Percentiles rank a stretch among this genome's conserved stretches.
phyloP scores from a whole-genome alignment of 2,888 invertebrate species.

The Eurytoma californica region DNA sequence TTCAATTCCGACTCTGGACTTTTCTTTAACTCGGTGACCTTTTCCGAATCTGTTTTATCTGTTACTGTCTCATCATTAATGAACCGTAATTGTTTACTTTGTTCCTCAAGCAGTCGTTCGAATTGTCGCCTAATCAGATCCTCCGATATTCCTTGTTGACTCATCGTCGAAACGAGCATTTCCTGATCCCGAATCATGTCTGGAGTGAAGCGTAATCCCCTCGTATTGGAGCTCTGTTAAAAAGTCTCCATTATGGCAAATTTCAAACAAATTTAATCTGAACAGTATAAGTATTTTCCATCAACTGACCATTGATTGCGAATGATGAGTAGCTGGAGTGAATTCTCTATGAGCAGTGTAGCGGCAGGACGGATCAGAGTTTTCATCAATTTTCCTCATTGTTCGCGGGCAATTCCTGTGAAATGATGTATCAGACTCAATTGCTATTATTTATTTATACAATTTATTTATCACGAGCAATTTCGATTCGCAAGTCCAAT shows the following conservation, averaged over 20 bases:
- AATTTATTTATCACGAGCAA: no score
- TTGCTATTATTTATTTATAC: no score
- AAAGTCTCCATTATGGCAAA: not conserved
- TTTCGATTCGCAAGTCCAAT: no score
- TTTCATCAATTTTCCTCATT: no score
- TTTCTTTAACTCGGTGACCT: conserved; percentile 15
- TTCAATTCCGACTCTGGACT: not conserved
- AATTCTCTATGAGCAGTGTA: no score
- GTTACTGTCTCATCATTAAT: conserved; percentile 31
- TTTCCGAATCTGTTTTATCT: conserved; percentile 27
- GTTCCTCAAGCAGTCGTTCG: conserved; percentile 66
- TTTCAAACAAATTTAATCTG: not conserved
- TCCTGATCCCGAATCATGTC: conserved; percentile 70
- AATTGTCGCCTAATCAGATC: conserved; percentile 68
- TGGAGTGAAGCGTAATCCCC: conserved; percentile 59
- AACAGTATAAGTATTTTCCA: not conserved
- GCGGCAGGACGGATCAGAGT: no score
- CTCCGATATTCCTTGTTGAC: conserved; percentile 67
- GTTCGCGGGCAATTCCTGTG: no score
- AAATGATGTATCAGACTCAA: no score
- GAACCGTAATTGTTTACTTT: conserved; percentile 64
- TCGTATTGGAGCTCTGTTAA: not conserved
- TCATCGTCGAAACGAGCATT: conserved; percentile 64
- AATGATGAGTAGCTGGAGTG: no score
- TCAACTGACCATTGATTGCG: not conserved